Evolutionary conservation across 2,113 vertebrate species (phyloP), one percentile per base, ranked within the genome.

Genomic region (Nasalis larvatus): DNA sequence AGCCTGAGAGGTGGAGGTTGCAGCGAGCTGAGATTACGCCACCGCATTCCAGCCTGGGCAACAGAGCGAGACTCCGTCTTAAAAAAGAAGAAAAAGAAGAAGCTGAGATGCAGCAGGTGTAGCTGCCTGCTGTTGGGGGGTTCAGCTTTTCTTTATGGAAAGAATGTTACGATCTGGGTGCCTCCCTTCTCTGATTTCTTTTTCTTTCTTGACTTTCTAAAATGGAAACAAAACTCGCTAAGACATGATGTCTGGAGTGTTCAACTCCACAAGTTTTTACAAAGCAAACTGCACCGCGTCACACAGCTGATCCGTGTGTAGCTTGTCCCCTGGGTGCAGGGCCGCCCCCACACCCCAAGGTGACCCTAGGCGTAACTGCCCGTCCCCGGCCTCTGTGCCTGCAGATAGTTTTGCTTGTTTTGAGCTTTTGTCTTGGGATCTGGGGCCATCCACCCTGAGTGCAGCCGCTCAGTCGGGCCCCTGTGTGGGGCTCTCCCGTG

Each of bases 131-230:
- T 0, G 3, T 30, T 54, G 52, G 54, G 10, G 18, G n/a, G 0
- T 32, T 20, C 13, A 6, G 30, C 13, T 37, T 18, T 27, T 85
- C 35, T 27, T 66, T 35, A 1, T 8, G n/a, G 45, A 42, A 47
- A 9, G 12, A 18, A 17, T 0, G 6, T 25, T 25, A 10, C 0
- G 16, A 7, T 1, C 80, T 13, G 32, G 32, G 8, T 3, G 5
- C 32, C 81, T 49, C 12, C 3, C 0, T 18, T 45, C 32, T 27
- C 16, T 11, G 49, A 21, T 37, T 11, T n/a, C 14, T 45, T 56
- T 25, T 7, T 68, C 69, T 52, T 17, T 60, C 35, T 56, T 73
- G 1, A 1, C 35, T 25, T 66, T 76, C 66, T 23, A 13, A 3
- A 25, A 42, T n/a, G 5, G 20, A 52, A 40, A 58, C 2, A 25